A percentile compares a stretch with the other conserved stretches of the same genome.
These are phyloP conservation scores for Palaemon carinicauda DNA, from an alignment of 1,140 invertebrate species.

Conservation along the genomic window DNA sequence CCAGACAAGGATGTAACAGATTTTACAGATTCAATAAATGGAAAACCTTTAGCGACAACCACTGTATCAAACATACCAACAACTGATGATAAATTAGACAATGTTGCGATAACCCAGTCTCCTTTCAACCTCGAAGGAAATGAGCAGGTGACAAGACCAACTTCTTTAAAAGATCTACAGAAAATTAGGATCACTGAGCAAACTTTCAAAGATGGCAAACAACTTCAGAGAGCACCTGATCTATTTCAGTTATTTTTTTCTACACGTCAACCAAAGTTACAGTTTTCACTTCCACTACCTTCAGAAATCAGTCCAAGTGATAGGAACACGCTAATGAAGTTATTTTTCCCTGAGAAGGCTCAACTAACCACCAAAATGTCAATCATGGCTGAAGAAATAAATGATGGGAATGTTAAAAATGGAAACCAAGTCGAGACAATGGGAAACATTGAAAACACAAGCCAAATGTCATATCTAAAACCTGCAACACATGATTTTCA, in stretches of 20 bases:
- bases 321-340: not conserved
- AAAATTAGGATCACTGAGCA: not conserved
- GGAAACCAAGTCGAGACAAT: too few species aligned
- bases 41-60: not conserved
- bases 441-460: too few species aligned
- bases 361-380: too few species aligned
- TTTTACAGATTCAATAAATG: too few species aligned
- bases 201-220: not conserved
- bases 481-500: too few species aligned
- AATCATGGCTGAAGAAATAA: too few species aligned
- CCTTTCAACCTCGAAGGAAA: too few species aligned
- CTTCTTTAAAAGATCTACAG: conserved; percentile 4
- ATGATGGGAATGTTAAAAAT: too few species aligned
- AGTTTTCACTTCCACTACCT: not conserved
- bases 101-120: not conserved
- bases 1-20: not conserved
- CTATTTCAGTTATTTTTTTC: conserved; percentile 4
- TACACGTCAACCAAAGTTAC: not conserved
- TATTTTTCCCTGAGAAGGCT: not conserved
- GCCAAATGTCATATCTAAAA: too few species aligned
- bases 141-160: not conserved
- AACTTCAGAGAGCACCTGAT: not conserved
- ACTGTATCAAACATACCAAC: not conserved
- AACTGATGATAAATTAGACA: not conserved
- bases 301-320: not conserved